A percentile compares a stretch with the other conserved stretches of the same genome.
Conservation (phyloP, 2,888 invertebrate genomes). For the Melanargia galathea region DNA sequence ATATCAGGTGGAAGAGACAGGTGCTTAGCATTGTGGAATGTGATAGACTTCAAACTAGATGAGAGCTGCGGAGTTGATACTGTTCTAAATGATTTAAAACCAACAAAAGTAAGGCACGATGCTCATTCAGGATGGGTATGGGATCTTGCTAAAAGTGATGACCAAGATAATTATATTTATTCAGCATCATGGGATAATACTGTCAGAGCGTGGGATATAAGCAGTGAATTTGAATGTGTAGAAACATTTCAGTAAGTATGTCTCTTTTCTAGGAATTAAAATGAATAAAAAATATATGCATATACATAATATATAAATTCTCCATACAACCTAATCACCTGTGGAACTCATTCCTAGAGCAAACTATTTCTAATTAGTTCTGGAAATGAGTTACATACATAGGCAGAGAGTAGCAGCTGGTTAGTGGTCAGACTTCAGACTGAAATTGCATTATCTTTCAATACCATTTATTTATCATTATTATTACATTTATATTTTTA, state of each 20-base stretch:
- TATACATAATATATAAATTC: too few species aligned
- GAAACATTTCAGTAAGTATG: conserved; percentile 72
- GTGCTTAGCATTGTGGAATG: conserved; percentile 78
- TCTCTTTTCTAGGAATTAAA: neutral
- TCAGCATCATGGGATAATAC: conserved; percentile 85
- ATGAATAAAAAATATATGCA: neutral
- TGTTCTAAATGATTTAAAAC: conserved; percentile 55
- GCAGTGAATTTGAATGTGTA: conserved; percentile 66
- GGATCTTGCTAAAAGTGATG: conserved; percentile 77
- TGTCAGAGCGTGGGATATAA: conserved; percentile 81
- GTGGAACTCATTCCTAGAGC: too few species aligned
- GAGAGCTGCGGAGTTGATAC: conserved; percentile 52
- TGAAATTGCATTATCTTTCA: too few species aligned
- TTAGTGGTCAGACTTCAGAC: too few species aligned
- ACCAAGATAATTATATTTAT: conserved; percentile 71
- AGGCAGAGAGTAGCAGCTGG: too few species aligned
- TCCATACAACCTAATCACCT: too few species aligned
- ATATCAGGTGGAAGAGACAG: conserved; percentile 84
- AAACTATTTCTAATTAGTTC: too few species aligned
- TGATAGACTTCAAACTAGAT: conserved; percentile 59
- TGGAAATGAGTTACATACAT: too few species aligned
- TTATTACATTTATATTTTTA: too few species aligned
- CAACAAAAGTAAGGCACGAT: conserved; percentile 61
- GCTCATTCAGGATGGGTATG: conserved; percentile 86
- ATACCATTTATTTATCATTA: too few species aligned